Percentiles rank a stretch among this genome's conserved stretches.
Evolutionary conservation across 2,888 invertebrate species (phyloP).

Genomic region (Didymodactylos carnosus): DNA sequence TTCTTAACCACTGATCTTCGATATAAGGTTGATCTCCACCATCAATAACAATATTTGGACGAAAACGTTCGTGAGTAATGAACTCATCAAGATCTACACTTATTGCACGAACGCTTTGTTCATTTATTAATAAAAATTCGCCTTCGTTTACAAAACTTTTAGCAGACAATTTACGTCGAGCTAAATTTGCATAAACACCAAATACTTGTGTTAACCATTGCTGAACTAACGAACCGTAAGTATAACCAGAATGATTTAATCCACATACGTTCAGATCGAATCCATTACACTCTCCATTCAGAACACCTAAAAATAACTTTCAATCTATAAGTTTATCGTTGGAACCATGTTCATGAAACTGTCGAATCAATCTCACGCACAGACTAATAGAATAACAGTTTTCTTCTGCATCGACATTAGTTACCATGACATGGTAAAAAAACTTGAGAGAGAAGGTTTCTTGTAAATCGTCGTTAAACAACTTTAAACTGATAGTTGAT

Average conservation of each 20-base stretch:
- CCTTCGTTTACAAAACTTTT: slow-evolving; percentile 25
- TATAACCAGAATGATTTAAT: no score
- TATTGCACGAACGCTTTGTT: slow-evolving; percentile 55
- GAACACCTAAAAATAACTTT: no score
- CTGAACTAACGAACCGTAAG: neutral
- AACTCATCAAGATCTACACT: slow-evolving; percentile 24
- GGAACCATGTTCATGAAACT: no score
- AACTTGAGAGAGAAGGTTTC: no score
- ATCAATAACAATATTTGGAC: slow-evolving; percentile 68
- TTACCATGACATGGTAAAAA: no score
- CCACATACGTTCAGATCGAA: no score
- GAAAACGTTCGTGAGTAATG: slow-evolving; percentile 54
- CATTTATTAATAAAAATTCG: slow-evolving; percentile 50
- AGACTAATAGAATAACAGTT: no score
- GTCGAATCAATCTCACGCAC: no score
- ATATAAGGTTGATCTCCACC: slow-evolving; percentile 47
- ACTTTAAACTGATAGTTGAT: no score
- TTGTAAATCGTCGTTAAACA: neutral
- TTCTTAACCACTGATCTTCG: slow-evolving; percentile 49
- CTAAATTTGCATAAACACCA: neutral
- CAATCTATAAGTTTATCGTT: no score
- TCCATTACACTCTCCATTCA: no score
- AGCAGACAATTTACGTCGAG: neutral
- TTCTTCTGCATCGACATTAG: no score
- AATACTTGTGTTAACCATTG: neutral